These are phyloP conservation scores for Chrysocyon brachyurus DNA, from an alignment of 2,797 vertebrate genomes.

Conservation along the genomic window DNA sequence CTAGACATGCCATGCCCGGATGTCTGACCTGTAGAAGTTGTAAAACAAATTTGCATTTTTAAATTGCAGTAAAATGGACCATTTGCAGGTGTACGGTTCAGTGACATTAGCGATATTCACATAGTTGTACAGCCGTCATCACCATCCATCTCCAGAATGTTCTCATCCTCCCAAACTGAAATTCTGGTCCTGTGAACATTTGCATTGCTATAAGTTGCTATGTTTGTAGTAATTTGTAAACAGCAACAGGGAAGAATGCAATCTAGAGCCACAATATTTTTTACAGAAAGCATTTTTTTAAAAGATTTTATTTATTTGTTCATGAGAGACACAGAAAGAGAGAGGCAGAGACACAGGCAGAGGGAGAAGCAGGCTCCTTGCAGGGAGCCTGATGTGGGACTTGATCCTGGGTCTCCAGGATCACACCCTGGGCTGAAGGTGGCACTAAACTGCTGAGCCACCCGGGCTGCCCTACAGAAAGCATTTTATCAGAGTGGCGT, in stretches of 20 bases:
- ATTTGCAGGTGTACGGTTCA: neutral
- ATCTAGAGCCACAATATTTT: fast-evolving
- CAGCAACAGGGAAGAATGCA: neutral
- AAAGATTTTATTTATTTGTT: too few relatives aligned
- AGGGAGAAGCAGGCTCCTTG: too few relatives aligned
- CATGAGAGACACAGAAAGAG: too few relatives aligned
- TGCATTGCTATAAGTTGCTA: neutral
- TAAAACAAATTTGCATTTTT: neutral
- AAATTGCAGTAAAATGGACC: neutral
- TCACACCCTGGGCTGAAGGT: too few relatives aligned
- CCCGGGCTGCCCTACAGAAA: neutral
- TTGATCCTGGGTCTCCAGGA: too few relatives aligned
- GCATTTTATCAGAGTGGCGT: neutral
- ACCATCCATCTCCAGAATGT: neutral
- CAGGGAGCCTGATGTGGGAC: too few relatives aligned
- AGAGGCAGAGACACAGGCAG: too few relatives aligned
- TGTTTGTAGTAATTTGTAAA: neutral
- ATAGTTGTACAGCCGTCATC: fast-evolving
- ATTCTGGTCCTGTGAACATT: neutral
- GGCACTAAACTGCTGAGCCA: too few relatives aligned
- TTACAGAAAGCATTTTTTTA: neutral
- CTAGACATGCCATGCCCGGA: fast-evolving
- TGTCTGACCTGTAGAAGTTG: neutral
- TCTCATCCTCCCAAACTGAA: neutral
- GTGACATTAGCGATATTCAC: too few relatives aligned